Evolutionary conservation across 2,888 invertebrate species (phyloP).

Genomic region (Creontiades dilutus): DNA sequence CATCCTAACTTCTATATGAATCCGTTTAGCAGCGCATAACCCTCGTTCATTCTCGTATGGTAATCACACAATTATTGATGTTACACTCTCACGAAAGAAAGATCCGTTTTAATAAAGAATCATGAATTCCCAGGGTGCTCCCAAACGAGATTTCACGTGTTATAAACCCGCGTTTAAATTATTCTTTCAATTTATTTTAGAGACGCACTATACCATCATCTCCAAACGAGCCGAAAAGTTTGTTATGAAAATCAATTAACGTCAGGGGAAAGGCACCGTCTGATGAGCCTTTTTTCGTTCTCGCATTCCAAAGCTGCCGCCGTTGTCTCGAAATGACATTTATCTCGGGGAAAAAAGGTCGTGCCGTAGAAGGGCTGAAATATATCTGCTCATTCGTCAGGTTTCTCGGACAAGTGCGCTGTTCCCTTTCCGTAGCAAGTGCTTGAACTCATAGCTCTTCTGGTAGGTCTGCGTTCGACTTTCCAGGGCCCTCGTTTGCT

Average conservation of each 20-base stretch:
- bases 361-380: not conserved
- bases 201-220: not conserved
- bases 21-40: too few relatives aligned
- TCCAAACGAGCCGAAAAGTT: conserved; percentile 21
- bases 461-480: too few relatives aligned
- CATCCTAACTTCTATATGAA: too few relatives aligned
- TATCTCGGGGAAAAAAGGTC: not conserved
- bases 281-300: not conserved
- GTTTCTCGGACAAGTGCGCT: not conserved
- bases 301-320: not conserved
- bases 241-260: conserved; percentile 60
- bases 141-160: conserved; percentile 33
- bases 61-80: conserved; percentile 29
- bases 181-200: conserved; percentile 44
- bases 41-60: not conserved
- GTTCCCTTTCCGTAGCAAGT: too few relatives aligned
- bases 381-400: not conserved
- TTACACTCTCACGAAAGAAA: conserved; percentile 46
- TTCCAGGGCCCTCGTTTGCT: too few relatives aligned
- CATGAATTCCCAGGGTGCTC: not conserved
- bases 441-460: too few relatives aligned
- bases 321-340: not conserved
- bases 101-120: conserved; percentile 46
- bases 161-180: not conserved
- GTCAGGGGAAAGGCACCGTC: conserved; percentile 25